These are phyloP conservation scores for Agelaius phoeniceus DNA, from an alignment of 2,113 vertebrate genomes.

Conservation along the genomic window DNA sequence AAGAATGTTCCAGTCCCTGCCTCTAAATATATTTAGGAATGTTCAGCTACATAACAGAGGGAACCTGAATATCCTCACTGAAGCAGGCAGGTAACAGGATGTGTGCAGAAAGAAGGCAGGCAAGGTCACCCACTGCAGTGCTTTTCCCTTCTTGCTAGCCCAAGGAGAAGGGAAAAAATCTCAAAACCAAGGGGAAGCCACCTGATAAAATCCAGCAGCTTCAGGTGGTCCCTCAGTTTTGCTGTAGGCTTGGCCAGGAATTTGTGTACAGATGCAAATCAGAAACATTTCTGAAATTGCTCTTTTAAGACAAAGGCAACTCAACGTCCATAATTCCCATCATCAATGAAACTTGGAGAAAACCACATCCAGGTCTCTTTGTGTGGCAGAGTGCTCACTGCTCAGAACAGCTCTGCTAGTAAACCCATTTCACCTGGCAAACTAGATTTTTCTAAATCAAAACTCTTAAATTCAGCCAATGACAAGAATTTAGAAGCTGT, in stretches of 20 bases:
- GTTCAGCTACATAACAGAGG: conserved; percentile 1
- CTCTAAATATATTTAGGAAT: conserved; percentile 31
- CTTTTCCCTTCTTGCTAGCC: background rate
- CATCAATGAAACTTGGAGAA: conserved; percentile 7
- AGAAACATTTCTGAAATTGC: background rate
- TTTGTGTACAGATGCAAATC: conserved; percentile 13
- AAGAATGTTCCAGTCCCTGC: conserved; percentile 32
- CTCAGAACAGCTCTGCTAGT: background rate
- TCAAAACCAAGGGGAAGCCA: background rate
- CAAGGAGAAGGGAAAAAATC: background rate
- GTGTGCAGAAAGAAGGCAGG: background rate
- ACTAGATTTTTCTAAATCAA: conserved; percentile 18
- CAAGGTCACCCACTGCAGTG: conserved; percentile 9
- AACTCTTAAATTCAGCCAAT: background rate
- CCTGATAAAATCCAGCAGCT: background rate
- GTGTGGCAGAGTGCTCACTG: background rate
- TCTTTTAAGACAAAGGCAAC: conserved; percentile 17
- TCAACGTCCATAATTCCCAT: background rate
- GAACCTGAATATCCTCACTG: background rate
- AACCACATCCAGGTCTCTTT: background rate
- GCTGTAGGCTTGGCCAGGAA: background rate
- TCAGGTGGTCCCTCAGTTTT: background rate
- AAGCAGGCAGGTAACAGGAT: background rate
- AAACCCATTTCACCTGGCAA: conserved; percentile 28
- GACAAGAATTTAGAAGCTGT: background rate